Percentiles rank a stretch among this genome's conserved stretches.
Evolutionary conservation across 2,888 invertebrate genomes (phyloP).

Genomic region (Muscina levida): DNA sequence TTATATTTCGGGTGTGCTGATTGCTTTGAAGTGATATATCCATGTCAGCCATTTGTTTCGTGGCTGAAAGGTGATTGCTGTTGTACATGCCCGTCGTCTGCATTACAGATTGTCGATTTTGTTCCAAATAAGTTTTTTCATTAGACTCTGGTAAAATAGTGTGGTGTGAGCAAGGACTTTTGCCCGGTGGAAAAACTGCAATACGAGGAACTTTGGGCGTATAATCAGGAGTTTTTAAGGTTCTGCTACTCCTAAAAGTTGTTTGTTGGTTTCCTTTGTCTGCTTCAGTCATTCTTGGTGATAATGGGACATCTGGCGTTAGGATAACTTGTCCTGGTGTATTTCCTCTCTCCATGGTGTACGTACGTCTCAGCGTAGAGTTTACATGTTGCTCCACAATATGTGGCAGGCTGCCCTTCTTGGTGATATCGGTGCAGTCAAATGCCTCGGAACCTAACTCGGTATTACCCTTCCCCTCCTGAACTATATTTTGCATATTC

Average conservation of each 20-base stretch:
- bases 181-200: neutral
- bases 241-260: too few relatives aligned
- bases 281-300: too few relatives aligned
- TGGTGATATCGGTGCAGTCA: neutral
- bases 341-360: slow-evolving; percentile 37
- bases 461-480: neutral
- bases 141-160: too few relatives aligned
- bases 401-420: neutral
- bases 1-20: neutral
- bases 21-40: neutral
- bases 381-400: slow-evolving; percentile 7
- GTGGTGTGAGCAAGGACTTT: too few relatives aligned
- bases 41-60: neutral
- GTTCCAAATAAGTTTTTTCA: too few relatives aligned
- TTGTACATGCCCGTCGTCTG: too few relatives aligned
- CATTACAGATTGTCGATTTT: too few relatives aligned
- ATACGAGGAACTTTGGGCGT: too few relatives aligned
- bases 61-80: neutral
- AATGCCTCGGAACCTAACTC: too few relatives aligned
- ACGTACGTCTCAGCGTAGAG: neutral
- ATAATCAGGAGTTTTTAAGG: neutral
- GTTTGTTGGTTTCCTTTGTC: too few relatives aligned
- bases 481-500: neutral
- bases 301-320: slow-evolving; percentile 29
- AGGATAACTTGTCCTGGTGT: slow-evolving; percentile 47